Conservation (phyloP, 1,140 invertebrate species). For the Drosophila ohnishii region DNA sequence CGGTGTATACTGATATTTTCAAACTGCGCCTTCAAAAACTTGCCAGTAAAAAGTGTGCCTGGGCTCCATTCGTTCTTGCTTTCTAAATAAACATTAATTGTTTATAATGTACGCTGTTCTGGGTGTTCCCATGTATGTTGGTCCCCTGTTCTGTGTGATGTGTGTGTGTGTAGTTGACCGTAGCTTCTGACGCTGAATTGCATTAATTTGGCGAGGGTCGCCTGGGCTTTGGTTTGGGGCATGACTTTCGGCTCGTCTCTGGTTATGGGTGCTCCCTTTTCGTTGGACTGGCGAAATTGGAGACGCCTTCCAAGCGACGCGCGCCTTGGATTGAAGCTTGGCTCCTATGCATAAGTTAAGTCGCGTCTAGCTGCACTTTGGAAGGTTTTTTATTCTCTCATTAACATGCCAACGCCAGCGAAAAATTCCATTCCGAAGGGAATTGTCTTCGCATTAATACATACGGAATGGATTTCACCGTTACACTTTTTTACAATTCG, state of each 20-base stretch:
- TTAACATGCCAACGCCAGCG: slow-evolving; percentile 58
- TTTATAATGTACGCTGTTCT: slow-evolving; percentile 59
- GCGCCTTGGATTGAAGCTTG: slow-evolving; percentile 44
- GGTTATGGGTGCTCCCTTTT: slow-evolving; percentile 59
- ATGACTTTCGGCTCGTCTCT: slow-evolving; percentile 18
- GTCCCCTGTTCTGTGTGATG: neutral
- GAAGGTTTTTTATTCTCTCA: slow-evolving; percentile 46
- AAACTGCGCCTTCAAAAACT: slow-evolving; percentile 67
- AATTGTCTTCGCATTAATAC: slow-evolving; percentile 36
- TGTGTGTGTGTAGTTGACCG: slow-evolving; percentile 47
- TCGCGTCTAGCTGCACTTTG: slow-evolving; percentile 35
- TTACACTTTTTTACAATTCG: slow-evolving; percentile 47
- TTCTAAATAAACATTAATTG: slow-evolving; percentile 79
- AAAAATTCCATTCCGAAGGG: slow-evolving; percentile 57
- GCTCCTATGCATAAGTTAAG: slow-evolving; percentile 29
- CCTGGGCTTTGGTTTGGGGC: slow-evolving; percentile 33
- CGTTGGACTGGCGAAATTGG: slow-evolving; percentile 61
- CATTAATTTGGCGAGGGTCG: slow-evolving; percentile 72
- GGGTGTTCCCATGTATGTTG: slow-evolving; percentile 12
- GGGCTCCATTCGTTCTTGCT: slow-evolving; percentile 50
- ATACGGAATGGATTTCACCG: slow-evolving; percentile 37
- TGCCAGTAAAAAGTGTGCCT: slow-evolving; percentile 66
- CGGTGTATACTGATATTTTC: slow-evolving; percentile 7
- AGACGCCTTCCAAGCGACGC: slow-evolving; percentile 39
- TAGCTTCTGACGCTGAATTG: slow-evolving; percentile 62